Conservation (phyloP, 2,113 vertebrate genomes). For the Dasyurus viverrinus region DNA sequence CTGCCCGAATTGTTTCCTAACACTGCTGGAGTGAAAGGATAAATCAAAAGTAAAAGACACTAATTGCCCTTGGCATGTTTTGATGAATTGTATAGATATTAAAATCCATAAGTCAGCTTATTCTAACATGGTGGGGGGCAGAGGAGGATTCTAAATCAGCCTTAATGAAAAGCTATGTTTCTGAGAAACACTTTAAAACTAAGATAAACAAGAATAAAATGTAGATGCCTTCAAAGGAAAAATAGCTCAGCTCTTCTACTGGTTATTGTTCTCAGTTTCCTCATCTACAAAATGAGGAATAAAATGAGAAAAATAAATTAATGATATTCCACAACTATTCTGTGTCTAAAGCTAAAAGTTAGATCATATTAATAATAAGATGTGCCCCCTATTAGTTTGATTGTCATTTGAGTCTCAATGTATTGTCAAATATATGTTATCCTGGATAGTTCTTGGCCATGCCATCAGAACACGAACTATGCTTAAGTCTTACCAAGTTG, state of each 20-base stretch:
- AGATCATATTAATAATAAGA: too few species aligned
- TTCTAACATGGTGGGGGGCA: not conserved
- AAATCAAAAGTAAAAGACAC: slow-evolving; percentile 25
- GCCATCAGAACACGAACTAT: not conserved
- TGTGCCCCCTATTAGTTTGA: not conserved
- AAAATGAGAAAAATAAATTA: not conserved
- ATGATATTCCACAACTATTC: not conserved
- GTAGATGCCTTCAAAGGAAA: not conserved
- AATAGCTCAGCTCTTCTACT: not conserved
- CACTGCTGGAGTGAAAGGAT: not conserved
- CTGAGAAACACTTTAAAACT: not conserved
- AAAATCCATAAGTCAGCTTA: not conserved
- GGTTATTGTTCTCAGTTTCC: not conserved
- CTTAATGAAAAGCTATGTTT: not conserved
- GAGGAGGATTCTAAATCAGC: not conserved
- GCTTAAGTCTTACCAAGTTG: not conserved
- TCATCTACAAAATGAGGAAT: not conserved
- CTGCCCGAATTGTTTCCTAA: not conserved
- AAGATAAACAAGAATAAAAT: not conserved
- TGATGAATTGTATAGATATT: not conserved
- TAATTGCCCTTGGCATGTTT: not conserved
- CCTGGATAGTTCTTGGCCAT: not conserved
- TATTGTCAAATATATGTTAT: not conserved
- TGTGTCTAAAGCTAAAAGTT: not conserved
- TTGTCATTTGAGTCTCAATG: not conserved